These are phyloP conservation scores for Thunnus thynnus DNA, from an alignment of 2,113 vertebrate genomes.

Conservation along the genomic window DNA sequence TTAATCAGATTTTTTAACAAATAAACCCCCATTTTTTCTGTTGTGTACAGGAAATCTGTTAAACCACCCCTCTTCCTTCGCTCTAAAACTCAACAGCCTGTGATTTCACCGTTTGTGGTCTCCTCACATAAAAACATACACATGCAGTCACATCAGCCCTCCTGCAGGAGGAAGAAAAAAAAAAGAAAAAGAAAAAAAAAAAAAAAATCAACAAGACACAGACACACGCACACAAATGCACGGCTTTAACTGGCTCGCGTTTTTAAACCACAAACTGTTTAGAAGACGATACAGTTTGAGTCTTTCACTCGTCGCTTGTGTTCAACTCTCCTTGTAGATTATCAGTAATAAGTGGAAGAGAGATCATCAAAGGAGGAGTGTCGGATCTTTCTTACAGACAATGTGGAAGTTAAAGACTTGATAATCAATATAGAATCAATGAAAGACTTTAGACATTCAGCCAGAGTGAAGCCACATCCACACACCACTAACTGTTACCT, in stretches of 20 bases:
- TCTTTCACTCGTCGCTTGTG: slow-evolving; percentile 52
- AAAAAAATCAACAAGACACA: slow-evolving; percentile 18
- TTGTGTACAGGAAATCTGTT: slow-evolving; percentile 40
- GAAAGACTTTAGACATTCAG: slow-evolving; percentile 70
- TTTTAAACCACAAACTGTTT: slow-evolving; percentile 47
- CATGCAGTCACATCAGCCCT: slow-evolving; percentile 27
- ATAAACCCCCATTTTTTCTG: slow-evolving; percentile 25
- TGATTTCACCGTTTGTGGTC: slow-evolving; percentile 34
- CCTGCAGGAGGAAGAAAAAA: slow-evolving; percentile 25
- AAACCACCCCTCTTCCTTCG: slow-evolving; percentile 36
- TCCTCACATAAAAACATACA: slow-evolving; percentile 59
- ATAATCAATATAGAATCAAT: slow-evolving; percentile 53
- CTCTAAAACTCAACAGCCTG: slow-evolving; percentile 26
- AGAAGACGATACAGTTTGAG: slow-evolving; percentile 61
- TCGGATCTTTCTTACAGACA: slow-evolving; percentile 34
- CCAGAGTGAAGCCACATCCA: slow-evolving; percentile 61
- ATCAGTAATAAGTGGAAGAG: slow-evolving; percentile 54
- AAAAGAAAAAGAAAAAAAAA: neutral
- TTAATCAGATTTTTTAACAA: slow-evolving; percentile 29
- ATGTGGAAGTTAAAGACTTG: slow-evolving; percentile 41
- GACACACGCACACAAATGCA: slow-evolving; percentile 3
- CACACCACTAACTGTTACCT: slow-evolving; percentile 63
- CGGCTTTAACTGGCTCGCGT: slow-evolving; percentile 60
- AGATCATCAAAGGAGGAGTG: slow-evolving; percentile 42
- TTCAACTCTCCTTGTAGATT: slow-evolving; percentile 51